phyloP scores from a whole-genome alignment of 2,113 vertebrate species.

The Tenrec ecaudatus region DNA sequence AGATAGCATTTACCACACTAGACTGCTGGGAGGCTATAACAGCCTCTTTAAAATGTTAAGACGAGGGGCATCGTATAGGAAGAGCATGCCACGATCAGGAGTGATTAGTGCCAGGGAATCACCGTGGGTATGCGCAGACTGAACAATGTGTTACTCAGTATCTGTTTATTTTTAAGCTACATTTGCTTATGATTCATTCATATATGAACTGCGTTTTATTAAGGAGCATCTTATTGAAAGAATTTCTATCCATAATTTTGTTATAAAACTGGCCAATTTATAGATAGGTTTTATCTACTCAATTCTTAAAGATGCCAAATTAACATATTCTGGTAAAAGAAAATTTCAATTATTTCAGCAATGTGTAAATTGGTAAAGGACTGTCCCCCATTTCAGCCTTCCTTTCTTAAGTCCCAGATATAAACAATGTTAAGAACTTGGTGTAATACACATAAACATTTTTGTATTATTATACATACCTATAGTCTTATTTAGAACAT shows the following conservation, averaged over 20 bases:
- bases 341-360: slow-evolving; percentile 28
- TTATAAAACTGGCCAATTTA: neutral
- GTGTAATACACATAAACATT: neutral
- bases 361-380: neutral
- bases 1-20: neutral
- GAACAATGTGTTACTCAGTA: neutral
- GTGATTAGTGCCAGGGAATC: neutral
- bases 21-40: neutral
- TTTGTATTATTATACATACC: neutral
- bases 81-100: neutral
- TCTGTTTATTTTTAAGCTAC: neutral
- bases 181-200: neutral
- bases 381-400: neutral
- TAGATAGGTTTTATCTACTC: neutral
- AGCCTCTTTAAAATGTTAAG: neutral
- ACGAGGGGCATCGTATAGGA: neutral
- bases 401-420: neutral
- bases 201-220: neutral
- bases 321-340: neutral
- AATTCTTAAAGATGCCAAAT: slow-evolving; percentile 12
- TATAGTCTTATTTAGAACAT: neutral
- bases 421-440: neutral
- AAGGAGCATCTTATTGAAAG: slow-evolving; percentile 20
- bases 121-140: neutral
- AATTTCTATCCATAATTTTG: neutral